Base-by-base conservation (phyloP, 2,797 vertebrate genomes). In the Cynopterus sphinx region DNA sequence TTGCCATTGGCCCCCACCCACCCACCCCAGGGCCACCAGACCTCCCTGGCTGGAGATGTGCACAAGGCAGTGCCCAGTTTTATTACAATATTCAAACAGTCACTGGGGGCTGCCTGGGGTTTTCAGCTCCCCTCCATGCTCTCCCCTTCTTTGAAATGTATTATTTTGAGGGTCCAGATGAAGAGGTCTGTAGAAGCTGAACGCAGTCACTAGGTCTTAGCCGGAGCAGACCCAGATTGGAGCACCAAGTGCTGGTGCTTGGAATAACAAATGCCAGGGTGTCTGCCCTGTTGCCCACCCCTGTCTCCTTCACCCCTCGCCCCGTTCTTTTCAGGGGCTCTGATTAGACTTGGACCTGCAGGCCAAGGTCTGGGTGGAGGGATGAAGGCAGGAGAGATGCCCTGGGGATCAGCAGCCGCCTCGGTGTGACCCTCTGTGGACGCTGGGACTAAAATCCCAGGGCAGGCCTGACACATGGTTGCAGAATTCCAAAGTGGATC, bases 11-110 rank as follows among this genome's bases (percentile, higher is more conserved):
- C 22, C 55, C 95, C 74, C 91, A 90, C 57, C 87, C 77, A 26
- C 51, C 71, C 33, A 95, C 43, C 55, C 91, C 43, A 43, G 79
- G 79, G 70, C 91, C 95, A 33, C 86, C 86, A 79, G 96, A 94
- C 96, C 95, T 91, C 96, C 96, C 95, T 33, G 82, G 92, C 90
- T 84, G 67, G 68, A 73, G 94, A 90, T 92, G 79, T 91, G 96
- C 92, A 93, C 87, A 96, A 96, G 92, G 91, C 94, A 82, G 89
- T 95, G 94, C 68, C 94, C 96, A 12, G 55, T 97, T 95, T 68
- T 91, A 97, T 96, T 98, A 97, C 98, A 98, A 98, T 98, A 98
- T 98, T 97, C 98, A 98, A 98, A 79, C 97, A 97, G 98, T 98
- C 98, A 97, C 87, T 83, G 83, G 55, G 87, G 88, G 85, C 87